Conservation (phyloP, 1,140 invertebrate species). For the Trichoplusia ni region DNA sequence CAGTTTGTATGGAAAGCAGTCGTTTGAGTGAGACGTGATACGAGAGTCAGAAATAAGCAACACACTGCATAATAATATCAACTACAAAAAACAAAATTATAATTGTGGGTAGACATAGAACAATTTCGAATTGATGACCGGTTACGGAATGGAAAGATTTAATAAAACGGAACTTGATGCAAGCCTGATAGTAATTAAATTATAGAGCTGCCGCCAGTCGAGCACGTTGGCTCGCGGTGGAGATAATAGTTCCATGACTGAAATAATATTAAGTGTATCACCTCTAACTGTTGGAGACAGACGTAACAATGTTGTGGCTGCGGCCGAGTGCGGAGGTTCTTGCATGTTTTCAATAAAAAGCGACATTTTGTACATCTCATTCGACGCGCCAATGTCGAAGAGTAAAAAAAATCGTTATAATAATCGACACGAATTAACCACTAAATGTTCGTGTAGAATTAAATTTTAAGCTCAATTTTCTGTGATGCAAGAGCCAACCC, state of each 20-base stretch:
- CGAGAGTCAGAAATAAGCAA: too few species aligned
- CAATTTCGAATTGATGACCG: too few species aligned
- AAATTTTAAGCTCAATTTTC: not conserved
- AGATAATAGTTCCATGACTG: conserved; percentile 36
- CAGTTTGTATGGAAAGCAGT: not conserved
- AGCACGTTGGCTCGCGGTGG: conserved; percentile 31
- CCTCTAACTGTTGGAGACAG: conserved; percentile 26
- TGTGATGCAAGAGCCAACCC: not conserved
- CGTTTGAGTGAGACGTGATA: not conserved
- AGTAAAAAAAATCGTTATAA: conserved; percentile 1
- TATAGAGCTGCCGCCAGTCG: conserved; percentile 7
- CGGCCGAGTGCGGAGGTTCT: not conserved
- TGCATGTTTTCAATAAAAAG: not conserved
- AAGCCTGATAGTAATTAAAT: conserved; percentile 22
- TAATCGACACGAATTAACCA: conserved; percentile 1
- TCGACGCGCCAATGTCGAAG: too few species aligned
- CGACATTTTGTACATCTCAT: not conserved
- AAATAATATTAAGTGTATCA: conserved; percentile 38
- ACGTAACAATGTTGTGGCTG: conserved; percentile 34
- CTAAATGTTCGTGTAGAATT: not conserved
- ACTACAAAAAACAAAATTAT: too few species aligned
- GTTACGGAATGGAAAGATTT: too few species aligned
- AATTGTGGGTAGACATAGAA: too few species aligned
- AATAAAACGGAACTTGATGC: not conserved
- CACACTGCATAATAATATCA: too few species aligned